A percentile compares a stretch with the other conserved stretches of the same genome.
Evolutionary conservation across 2,888 invertebrate species (phyloP).

Genomic region (Mythimna pallens): DNA sequence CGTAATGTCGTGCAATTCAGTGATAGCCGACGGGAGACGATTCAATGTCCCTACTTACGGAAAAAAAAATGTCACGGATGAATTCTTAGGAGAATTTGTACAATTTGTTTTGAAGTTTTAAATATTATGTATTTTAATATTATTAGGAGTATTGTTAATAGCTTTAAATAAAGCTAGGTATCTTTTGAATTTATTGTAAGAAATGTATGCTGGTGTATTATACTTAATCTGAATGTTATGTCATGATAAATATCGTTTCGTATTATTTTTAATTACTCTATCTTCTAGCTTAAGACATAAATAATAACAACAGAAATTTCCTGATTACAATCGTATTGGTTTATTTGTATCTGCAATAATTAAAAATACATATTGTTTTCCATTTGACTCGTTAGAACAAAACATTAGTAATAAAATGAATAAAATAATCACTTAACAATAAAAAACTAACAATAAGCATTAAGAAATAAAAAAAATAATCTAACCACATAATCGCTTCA

Average conservation of each 20-base stretch:
- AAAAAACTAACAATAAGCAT: conserved; percentile 28
- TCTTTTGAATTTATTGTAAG: too few relatives aligned
- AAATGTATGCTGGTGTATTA: too few relatives aligned
- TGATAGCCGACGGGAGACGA: conserved; percentile 72
- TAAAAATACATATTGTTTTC: not conserved
- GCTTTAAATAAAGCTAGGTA: too few relatives aligned
- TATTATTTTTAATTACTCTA: not conserved
- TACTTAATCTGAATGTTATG: too few relatives aligned
- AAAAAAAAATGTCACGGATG: conserved; percentile 40
- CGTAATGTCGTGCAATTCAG: conserved; percentile 59
- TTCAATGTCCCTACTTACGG: conserved; percentile 18
- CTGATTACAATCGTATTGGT: not conserved
- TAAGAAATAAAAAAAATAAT: conserved; percentile 23
- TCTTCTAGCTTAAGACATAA: not conserved
- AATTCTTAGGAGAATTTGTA: not conserved
- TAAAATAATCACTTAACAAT: conserved; percentile 10
- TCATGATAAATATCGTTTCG: not conserved
- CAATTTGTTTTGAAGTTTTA: not conserved
- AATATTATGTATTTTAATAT: not conserved
- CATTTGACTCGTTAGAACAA: not conserved
- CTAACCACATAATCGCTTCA: conserved; percentile 29
- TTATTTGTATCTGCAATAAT: conserved; percentile 1
- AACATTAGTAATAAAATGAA: conserved; percentile 7
- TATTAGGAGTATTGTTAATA: too few relatives aligned
- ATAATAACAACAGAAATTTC: not conserved